Evolutionary conservation across 2,113 vertebrate genomes (phyloP).

Genomic region (Columba livia): DNA sequence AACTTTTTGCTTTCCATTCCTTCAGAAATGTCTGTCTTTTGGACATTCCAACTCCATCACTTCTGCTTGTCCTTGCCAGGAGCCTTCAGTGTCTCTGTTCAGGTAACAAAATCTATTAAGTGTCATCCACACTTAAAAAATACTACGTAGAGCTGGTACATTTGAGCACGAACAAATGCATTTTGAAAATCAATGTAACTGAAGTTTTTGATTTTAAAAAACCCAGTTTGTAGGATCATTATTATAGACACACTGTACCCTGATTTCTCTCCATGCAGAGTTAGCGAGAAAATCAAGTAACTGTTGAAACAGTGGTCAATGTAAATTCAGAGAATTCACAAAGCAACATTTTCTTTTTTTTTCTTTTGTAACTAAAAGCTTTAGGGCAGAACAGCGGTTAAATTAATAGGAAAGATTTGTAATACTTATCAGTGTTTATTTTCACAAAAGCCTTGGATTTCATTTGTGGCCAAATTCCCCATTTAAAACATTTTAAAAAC

Average conservation of each 20-base stretch:
- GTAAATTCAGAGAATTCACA: constrained; percentile 80
- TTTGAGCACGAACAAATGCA: neutral
- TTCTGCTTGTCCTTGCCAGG: constrained; percentile 76
- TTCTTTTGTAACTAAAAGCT: constrained; percentile 79
- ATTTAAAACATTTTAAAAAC: neutral
- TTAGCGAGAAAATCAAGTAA: constrained; percentile 79
- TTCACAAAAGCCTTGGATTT: neutral
- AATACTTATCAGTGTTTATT: neutral
- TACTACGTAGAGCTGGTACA: neutral
- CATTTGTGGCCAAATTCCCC: neutral
- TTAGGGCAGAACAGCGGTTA: neutral
- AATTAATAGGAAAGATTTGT: neutral
- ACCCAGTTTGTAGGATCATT: neutral
- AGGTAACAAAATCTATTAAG: constrained; percentile 78
- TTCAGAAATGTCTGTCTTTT: constrained; percentile 79
- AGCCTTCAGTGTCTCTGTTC: constrained; percentile 79
- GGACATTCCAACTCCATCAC: constrained; percentile 76
- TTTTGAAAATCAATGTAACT: neutral
- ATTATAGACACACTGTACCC: constrained; percentile 33
- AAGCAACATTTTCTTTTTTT: constrained; percentile 60
- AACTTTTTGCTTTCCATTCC: constrained; percentile 79
- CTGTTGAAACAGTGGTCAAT: constrained; percentile 76
- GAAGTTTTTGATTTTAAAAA: neutral
- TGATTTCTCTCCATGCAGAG: constrained; percentile 79
- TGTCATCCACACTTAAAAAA: constrained; percentile 57